A percentile compares a stretch with the other conserved stretches of the same genome.
These are phyloP conservation scores for Cyaniris semiargus DNA, from an alignment of 2,888 invertebrate genomes.

Conservation along the genomic window DNA sequence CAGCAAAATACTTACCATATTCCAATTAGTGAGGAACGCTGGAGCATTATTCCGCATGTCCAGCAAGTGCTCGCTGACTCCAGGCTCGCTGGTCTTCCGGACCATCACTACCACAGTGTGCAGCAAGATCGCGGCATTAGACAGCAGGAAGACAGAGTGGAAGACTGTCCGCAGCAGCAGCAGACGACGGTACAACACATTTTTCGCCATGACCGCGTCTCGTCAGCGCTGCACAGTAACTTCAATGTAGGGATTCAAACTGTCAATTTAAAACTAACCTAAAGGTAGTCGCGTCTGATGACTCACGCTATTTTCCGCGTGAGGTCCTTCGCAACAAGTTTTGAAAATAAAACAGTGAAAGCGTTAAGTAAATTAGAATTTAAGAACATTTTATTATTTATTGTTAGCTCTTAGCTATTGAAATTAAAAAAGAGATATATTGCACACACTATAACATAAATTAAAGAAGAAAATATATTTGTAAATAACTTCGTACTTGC, in stretches of 20 bases:
- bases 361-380: too few relatives aligned
- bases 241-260: neutral
- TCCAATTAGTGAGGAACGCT: conserved; percentile 58
- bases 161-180: conserved; percentile 14
- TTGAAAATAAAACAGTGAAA: too few relatives aligned
- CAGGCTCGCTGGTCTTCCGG: neutral
- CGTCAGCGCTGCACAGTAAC: neutral
- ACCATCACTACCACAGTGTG: neutral
- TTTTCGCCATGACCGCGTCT: neutral
- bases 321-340: too few relatives aligned
- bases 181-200: neutral
- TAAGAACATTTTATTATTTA: too few relatives aligned
- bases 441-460: too few relatives aligned
- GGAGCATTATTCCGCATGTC: conserved; percentile 47
- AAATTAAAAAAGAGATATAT: too few relatives aligned
- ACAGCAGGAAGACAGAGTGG: neutral
- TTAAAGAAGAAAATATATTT: too few relatives aligned
- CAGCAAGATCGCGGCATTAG: neutral
- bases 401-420: too few relatives aligned
- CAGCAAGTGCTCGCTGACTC: neutral
- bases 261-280: neutral
- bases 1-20: conserved; percentile 48
- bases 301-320: too few relatives aligned
- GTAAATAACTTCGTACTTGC: too few relatives aligned
- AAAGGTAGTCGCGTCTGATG: too few relatives aligned